Percentiles rank a stretch among this genome's conserved stretches.
Conservation (phyloP, 2,113 vertebrate genomes). For the Tichodroma muraria region DNA sequence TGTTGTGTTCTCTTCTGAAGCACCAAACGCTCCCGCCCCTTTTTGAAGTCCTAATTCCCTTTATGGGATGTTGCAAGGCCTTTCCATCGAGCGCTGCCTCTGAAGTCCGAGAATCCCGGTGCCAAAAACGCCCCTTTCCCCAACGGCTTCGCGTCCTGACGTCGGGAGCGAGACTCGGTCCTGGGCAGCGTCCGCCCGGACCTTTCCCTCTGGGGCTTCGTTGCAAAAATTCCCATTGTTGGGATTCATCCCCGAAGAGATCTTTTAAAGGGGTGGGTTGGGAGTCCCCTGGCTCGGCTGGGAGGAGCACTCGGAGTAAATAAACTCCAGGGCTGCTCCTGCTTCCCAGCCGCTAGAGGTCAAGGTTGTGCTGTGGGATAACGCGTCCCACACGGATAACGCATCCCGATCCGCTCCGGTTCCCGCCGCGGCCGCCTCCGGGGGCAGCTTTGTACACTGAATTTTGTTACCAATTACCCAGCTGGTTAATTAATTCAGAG, state of each 20-base stretch:
- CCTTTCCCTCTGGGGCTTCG: not conserved
- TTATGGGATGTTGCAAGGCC: slow-evolving; percentile 17
- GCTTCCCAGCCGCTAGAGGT: slow-evolving; percentile 66
- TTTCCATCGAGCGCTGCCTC: not conserved
- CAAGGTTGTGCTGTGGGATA: slow-evolving; percentile 47
- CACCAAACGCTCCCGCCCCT: not conserved
- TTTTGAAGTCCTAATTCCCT: slow-evolving; percentile 51
- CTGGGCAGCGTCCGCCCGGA: not conserved
- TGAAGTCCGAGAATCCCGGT: not conserved
- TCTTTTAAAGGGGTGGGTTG: not conserved
- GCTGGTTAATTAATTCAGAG: accelerated
- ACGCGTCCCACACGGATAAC: not conserved
- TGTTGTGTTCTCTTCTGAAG: slow-evolving; percentile 53
- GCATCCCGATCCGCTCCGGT: not conserved
- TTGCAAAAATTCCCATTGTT: not conserved
- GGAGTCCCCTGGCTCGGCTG: not conserved
- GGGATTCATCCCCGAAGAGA: not conserved
- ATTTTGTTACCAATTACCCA: accelerated
- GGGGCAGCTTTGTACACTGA: accelerated
- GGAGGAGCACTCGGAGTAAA: not conserved
- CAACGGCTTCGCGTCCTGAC: not conserved
- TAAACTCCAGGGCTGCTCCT: not conserved
- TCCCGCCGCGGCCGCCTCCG: not conserved
- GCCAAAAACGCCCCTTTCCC: not conserved
- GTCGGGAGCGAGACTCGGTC: not conserved